Base-by-base conservation (phyloP, 2,888 invertebrate genomes). In the Diplazon laetatorius region DNA sequence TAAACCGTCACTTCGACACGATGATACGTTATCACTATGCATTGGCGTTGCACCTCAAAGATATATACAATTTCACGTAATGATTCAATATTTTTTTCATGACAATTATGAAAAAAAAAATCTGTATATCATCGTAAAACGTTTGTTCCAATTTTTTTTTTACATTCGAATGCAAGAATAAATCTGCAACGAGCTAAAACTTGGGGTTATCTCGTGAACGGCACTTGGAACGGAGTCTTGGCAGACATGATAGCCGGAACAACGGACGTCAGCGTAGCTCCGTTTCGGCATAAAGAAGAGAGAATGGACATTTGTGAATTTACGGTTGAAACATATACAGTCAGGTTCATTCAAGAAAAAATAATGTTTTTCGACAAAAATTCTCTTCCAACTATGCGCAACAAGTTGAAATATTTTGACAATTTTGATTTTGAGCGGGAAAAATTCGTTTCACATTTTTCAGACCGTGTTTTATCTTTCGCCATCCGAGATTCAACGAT, bases 241-340 rank as follows among this genome's bases (percentile, higher is more conserved):
- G 87, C 86, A 0, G 86, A 88, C 14, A 86, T 89, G 85, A 57
- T 85, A 18, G 80, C 84, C 35, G 88, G 87, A 4, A 59, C 80
- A 80, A 92, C 93, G 0, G 95, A 95, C 85, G 92, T 95, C 65
- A 94, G 94, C 0, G 94, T 93, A 9, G 93, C 94, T n/a, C 94
- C 95, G 0, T 90, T 94, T 62, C 93, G 94, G 89, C 94, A 93
- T 86, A 93, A 94, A 84, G 85, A 91, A 14, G 94, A 95, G 83
- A 92, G 95, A 82, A 72, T 91, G 65, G 90, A 89, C 81, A 92
- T 93, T 76, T 91, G 93, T 73, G 93, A 94, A 84, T 94, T 93
- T 80, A 93, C 93, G 20, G 92, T 93, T 1, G 93, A 93, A 81
- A 93, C 93, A 20, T 95, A 94, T 93, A 91, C 92, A 81, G 92